Evolutionary conservation across 2,113 vertebrate genomes (phyloP).

Genomic region (Mugil cephalus): DNA sequence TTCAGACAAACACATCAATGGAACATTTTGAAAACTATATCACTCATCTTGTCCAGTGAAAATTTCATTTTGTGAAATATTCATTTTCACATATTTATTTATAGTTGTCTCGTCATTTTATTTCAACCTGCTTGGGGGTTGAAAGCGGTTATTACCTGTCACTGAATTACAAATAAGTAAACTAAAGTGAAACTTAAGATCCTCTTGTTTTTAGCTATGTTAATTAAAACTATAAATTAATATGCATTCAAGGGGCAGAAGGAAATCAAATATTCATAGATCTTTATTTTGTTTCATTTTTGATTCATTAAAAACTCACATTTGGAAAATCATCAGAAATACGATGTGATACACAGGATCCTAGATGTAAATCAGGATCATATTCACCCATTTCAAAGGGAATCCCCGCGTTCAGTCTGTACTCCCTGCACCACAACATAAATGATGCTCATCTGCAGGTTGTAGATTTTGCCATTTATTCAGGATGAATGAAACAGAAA

Average conservation of each 20-base stretch:
- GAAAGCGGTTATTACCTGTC: constrained; percentile 12
- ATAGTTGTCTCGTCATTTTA: constrained; percentile 7
- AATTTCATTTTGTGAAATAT: constrained; percentile 42
- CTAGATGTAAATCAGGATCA: not conserved
- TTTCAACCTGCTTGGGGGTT: not conserved
- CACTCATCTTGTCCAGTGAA: constrained; percentile 51
- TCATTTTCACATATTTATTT: constrained; percentile 38
- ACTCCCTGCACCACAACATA: constrained; percentile 21
- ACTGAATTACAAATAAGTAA: not conserved
- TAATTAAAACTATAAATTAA: not conserved
- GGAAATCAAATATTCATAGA: not conserved
- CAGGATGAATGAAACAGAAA: constrained; percentile 58
- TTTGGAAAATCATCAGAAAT: not conserved
- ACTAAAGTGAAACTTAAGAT: no score
- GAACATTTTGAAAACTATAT: constrained; percentile 52
- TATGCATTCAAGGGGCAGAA: not conserved
- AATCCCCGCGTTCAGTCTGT: constrained; percentile 3
- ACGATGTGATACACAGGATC: not conserved
- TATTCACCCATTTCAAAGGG: not conserved
- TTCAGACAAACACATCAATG: constrained; percentile 57
- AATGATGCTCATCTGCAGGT: constrained; percentile 51
- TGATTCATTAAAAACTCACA: no score
- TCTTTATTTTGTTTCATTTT: no score
- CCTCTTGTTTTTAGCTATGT: not conserved
- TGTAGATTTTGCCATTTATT: constrained; percentile 59